Base-by-base conservation (phyloP, 2,113 vertebrate genomes). In the Candoia aspera region DNA sequence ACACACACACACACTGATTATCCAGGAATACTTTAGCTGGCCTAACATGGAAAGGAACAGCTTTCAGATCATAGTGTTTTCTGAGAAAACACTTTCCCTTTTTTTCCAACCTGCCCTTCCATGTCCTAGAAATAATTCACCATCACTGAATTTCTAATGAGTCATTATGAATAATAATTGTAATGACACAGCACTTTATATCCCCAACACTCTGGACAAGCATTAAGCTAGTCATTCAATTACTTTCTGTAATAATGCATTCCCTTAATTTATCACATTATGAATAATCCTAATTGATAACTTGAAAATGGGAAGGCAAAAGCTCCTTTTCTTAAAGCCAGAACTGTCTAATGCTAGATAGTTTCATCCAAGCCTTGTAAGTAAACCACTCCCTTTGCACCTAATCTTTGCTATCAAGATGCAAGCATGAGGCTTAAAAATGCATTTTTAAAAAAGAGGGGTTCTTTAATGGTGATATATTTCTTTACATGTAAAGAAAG, bases 91-190 rank as follows among this genome's bases (percentile, higher is more conserved):
- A 24, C 11, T 93, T 57, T 85, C 57, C 33, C n/a, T 88, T 55
- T 83, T 94, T 79, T 26, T 4, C 49, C 4, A 91, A 84, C 1
- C 26, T 84, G 86, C 0, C 0, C n/a, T 57, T n/a, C 1, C 62
- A 6, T 87, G 92, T 92, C 92, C 93, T 3, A 21, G 84, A 68
- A 92, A 57, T 93, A 95, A 92, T 87, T 46, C 46, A 95, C 49
- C 49, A 86, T 91, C 89, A 84, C 90, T 92, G 84, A 95, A 96
- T 94, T 93, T 19, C 53, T 95, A 92, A 91, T 92, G 92, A 55
- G 49, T 91, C 91, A 93, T 64, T 85, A 2, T 88, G 53, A 93
- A 93, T 87, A 87, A 92, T 90, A 93, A 84, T 94, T 94, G 91
- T 24, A 85, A 15, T 89, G 88, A 89, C 37, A 93, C 37, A 29